These are phyloP conservation scores for Silurus aristotelis DNA, from an alignment of 2,797 vertebrate species.

Conservation along the genomic window DNA sequence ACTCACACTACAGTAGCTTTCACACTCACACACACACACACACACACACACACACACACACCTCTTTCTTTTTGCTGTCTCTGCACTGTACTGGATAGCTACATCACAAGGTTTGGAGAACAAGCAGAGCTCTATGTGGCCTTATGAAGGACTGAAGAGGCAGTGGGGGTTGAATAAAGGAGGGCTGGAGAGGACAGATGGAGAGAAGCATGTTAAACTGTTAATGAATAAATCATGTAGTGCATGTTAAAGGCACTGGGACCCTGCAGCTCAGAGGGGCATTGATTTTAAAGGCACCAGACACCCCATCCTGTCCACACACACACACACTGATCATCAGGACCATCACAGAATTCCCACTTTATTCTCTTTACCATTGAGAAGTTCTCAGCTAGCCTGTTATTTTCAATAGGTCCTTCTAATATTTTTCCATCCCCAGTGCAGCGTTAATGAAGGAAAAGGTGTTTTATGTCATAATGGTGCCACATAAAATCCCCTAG, in stretches of 20 bases:
- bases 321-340: no score
- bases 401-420: neutral
- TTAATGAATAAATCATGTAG: constrained; percentile 72
- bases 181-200: constrained; percentile 6
- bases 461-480: neutral
- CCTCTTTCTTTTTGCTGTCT: constrained; percentile 13
- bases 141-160: constrained; percentile 21
- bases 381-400: neutral
- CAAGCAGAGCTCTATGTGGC: constrained; percentile 40
- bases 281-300: constrained; percentile 61
- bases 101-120: neutral
- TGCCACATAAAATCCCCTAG: neutral
- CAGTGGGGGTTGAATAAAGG: constrained; percentile 9
- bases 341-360: neutral
- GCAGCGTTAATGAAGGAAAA: neutral
- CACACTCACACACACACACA: neutral
- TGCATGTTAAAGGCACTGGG: constrained; percentile 60
- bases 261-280: constrained; percentile 50
- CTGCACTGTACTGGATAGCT: constrained; percentile 22
- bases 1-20: neutral
- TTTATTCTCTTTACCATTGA: neutral
- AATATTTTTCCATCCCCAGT: neutral
- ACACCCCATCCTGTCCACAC: constrained; percentile 26
- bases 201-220: constrained; percentile 1
- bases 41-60: constrained; percentile 37